Evolutionary conservation across 2,888 invertebrate species (phyloP), one percentile per base, ranked within the genome.

Genomic region (Augiades crinisus): DNA sequence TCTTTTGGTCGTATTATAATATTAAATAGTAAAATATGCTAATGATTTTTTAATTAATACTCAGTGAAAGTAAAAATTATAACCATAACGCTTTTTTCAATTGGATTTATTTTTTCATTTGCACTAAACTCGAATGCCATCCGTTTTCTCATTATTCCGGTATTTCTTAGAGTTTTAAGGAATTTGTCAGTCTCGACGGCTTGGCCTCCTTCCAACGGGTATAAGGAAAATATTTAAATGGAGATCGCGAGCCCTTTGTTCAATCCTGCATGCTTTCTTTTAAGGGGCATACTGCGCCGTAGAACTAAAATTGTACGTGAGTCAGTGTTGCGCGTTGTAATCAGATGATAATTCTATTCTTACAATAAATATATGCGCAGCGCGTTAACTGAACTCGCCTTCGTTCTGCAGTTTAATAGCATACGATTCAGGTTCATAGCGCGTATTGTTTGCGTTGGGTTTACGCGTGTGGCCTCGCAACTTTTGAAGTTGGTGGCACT

Each of bases 171-270:
- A 64, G 59, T 60, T 16, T 62, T 61, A 59, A 67, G 63, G 63
- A 56, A 59, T 61, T 54, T 53, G 41, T 43, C 58, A 46, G 57
- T 64, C 65, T 61, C 40, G 34, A 58, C 60, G 58, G 55, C 60
- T 70, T 80, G 81, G 81, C 74, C 45, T 16, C 33, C 27, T 49
- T 70, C 74, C 79, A 80, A 67, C 17, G 57, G 61, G 66, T 71
- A 67, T 65, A 71, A 72, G 67, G 69, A 72, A 72, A 72, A 74
- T 70, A 75, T 79, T 78, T 72, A 68, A 64, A 64, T 51, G 52
- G 46, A 57, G 61, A 61, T 61, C 59, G 17, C 44, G 63, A 66
- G 65, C 63, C 70, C 72, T 74, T 78, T 74, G 71, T 73, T 52
- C 54, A 37, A 47, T 59, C 59, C 58, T 61, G 56, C 61, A 60